These are phyloP conservation scores for Microcebus griseorufus DNA, from an alignment of 2,113 vertebrate species.

Conservation along the genomic window DNA sequence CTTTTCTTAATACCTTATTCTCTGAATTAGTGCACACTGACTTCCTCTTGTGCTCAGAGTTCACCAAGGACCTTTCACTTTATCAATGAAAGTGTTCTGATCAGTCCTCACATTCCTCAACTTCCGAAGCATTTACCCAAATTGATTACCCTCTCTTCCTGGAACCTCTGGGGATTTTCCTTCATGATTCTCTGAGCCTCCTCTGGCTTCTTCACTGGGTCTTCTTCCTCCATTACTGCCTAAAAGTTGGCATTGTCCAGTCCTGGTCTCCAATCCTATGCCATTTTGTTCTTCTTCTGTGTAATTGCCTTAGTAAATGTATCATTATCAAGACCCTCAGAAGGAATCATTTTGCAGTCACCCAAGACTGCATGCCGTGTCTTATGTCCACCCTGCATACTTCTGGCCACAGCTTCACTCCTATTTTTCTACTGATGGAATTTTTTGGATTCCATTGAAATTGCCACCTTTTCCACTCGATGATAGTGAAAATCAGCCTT, in stretches of 20 bases:
- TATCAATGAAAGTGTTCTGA: background rate
- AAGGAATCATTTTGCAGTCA: background rate
- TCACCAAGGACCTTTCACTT: background rate
- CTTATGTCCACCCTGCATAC: background rate
- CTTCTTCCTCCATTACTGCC: background rate
- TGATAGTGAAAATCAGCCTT: background rate
- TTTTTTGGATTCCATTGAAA: background rate
- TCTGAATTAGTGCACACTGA: background rate
- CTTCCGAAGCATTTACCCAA: background rate
- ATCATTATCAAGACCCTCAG: background rate
- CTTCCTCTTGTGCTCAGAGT: background rate
- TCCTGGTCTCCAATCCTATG: background rate
- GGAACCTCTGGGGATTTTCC: background rate
- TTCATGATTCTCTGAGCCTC: background rate
- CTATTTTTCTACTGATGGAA: background rate
- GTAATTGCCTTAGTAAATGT: background rate
- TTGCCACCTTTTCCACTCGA: background rate
- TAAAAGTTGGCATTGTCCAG: background rate
- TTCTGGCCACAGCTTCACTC: background rate
- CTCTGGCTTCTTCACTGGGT: background rate
- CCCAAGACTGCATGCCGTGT: background rate
- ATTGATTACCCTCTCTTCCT: background rate
- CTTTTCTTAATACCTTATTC: background rate
- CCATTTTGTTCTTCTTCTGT: background rate
- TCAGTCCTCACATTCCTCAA: background rate